Base-by-base conservation (phyloP, 2,797 vertebrate genomes). In the Sebastes itinus region DNA sequence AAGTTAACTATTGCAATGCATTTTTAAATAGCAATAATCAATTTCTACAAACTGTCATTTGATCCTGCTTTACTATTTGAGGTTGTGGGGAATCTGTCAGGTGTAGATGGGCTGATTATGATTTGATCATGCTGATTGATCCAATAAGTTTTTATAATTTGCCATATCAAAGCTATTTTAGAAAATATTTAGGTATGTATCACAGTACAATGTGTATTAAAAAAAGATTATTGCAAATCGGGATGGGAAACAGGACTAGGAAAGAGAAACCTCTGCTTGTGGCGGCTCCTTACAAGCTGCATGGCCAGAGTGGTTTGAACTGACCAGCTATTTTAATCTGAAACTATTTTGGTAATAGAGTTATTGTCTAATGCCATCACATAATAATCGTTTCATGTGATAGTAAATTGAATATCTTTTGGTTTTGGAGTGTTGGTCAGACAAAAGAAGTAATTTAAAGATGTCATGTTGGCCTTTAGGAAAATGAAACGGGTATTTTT, bases 1-100 rank as follows among this genome's bases (percentile, higher is more conserved):
- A 97, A 97, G 95, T 97, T 96, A 94, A 97, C 97, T 96, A 96
- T 94, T 92, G 94, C 94, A 92, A 94, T 94, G 90, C 94, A 94
- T 95, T 96, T 96, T 96, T 93, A 95, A 18, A 73, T 78, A 69
- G 93, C 94, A 95, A 96, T 96, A 96, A 97, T 96, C 95, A 95
- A 94, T 96, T 96, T 96, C 95, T 95, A 95, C 93, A 88, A 95
- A 95, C 94, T 96, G 89, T 87, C 94, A 95, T 97, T 96, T 96
- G 95, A 97, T 96, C 95, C 95, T 94, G 96, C 94, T 95, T 95
- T 90, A 93, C 92, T 92, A 94, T 95, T 96, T 95, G 92, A 78
- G 85, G 70, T 87, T 72, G 75, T 77, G 67, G 85, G 66, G 81
- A 85, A 86, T 85, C 85, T 62, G 59, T 73, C 78, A 54, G 30